Evolutionary conservation across 2,113 vertebrate genomes (phyloP).

Genomic region (Oreochromis spilurus): DNA sequence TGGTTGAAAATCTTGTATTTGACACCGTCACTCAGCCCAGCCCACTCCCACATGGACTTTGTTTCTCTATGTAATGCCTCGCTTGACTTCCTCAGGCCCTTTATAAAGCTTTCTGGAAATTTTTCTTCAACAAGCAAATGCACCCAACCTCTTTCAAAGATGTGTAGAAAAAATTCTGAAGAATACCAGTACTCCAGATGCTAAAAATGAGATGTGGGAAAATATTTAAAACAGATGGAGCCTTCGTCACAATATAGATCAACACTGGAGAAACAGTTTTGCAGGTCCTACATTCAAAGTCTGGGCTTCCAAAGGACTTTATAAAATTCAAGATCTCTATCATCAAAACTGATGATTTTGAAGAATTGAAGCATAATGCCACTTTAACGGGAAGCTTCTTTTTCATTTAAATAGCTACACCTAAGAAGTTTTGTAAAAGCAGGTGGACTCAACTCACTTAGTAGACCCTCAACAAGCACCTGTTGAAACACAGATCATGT

Average conservation of each 20-base stretch:
- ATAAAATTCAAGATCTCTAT: background rate
- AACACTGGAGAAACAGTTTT: background rate
- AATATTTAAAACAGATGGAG: background rate
- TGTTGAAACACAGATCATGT: background rate
- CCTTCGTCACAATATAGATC: background rate
- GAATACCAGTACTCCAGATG: background rate
- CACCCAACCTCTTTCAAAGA: background rate
- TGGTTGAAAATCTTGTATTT: background rate
- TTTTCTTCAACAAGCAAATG: background rate
- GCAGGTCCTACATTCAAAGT: background rate
- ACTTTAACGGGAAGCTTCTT: background rate
- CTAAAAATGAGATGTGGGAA: background rate
- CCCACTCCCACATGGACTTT: background rate
- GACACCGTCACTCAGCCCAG: background rate
- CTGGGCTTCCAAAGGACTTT: background rate
- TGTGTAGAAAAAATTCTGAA: background rate
- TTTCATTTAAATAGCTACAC: background rate
- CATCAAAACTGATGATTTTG: background rate
- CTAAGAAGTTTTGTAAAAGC: background rate
- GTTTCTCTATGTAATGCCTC: background rate
- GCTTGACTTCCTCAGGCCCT: background rate
- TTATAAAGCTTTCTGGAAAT: background rate
- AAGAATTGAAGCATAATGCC: background rate
- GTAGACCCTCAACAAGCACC: background rate
- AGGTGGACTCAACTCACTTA: background rate